Evolutionary conservation across 92 coral and sea anemone genomes (phyloP).

Genomic region (Palythoa grandis): DNA sequence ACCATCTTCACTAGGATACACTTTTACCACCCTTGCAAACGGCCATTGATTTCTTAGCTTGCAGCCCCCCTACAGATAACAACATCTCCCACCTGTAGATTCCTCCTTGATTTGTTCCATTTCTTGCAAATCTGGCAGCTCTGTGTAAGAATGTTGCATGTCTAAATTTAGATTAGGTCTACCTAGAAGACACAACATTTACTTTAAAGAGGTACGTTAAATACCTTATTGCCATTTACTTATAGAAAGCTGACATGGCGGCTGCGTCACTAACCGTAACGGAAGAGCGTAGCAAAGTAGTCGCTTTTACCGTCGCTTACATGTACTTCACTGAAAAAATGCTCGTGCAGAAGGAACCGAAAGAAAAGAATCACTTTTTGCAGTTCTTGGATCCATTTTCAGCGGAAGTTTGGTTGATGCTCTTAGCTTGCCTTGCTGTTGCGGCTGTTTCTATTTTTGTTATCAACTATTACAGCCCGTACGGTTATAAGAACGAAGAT

Average conservation of each 20-base stretch:
- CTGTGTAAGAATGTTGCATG: too few species aligned
- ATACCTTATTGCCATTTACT: neutral
- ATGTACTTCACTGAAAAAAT: conserved; percentile 79
- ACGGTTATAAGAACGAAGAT: conserved; percentile 57
- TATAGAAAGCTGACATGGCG: conserved; percentile 74
- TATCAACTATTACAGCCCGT: conserved; percentile 74
- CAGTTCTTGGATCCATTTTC: conserved; percentile 74
- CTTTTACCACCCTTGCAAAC: conserved; percentile 32
- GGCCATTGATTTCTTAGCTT: too few species aligned
- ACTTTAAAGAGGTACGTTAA: too few species aligned
- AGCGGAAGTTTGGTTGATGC: conserved; percentile 63
- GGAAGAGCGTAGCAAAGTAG: conserved; percentile 54
- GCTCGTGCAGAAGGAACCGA: conserved; percentile 52
- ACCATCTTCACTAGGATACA: conserved; percentile 54
- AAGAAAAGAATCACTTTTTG: conserved; percentile 37
- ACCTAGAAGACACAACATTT: too few species aligned
- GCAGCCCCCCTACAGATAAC: too few species aligned
- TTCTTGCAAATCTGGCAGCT: too few species aligned
- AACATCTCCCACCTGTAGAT: too few species aligned
- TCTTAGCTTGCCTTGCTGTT: conserved; percentile 43
- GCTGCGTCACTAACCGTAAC: conserved; percentile 75
- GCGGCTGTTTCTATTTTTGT: conserved; percentile 50
- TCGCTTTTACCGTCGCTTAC: conserved; percentile 71
- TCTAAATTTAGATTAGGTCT: too few species aligned
- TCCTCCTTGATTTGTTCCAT: too few species aligned